Percentiles rank a stretch among this genome's conserved stretches.
These are phyloP conservation scores for Mayetiola destructor DNA, from an alignment of 2,888 invertebrate species.

Conservation along the genomic window DNA sequence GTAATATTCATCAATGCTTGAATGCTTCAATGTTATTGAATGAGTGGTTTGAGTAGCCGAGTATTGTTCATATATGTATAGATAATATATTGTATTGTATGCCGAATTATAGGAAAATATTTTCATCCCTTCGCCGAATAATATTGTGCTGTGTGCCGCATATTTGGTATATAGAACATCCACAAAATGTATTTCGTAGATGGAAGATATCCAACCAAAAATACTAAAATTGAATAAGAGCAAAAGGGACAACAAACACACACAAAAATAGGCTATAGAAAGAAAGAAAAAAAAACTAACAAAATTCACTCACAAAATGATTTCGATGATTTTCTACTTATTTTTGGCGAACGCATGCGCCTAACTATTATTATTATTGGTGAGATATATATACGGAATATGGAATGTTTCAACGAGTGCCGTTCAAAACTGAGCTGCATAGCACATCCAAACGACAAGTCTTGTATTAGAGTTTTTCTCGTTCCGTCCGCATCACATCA, in stretches of 20 bases:
- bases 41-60: too few relatives aligned
- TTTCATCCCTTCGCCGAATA: constrained; percentile 10
- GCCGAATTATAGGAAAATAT: neutral
- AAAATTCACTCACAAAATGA: neutral
- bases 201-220: neutral
- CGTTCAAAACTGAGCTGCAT: constrained; percentile 1
- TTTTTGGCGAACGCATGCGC: constrained; percentile 14
- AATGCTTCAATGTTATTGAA: too few relatives aligned
- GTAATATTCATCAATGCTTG: too few relatives aligned
- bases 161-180: neutral
- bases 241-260: neutral
- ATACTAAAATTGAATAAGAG: neutral
- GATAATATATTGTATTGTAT: neutral
- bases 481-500: constrained; percentile 17
- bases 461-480: constrained; percentile 13
- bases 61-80: neutral
- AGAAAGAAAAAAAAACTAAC: neutral
- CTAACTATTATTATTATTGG: constrained; percentile 7
- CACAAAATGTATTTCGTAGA: neutral
- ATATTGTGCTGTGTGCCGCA: neutral
- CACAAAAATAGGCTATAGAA: neutral
- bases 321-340: neutral
- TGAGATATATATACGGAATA: neutral
- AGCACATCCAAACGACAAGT: constrained; percentile 4
- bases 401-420: neutral